Base-by-base conservation (phyloP, 2,113 vertebrate genomes). In the Montifringilla adamsi region DNA sequence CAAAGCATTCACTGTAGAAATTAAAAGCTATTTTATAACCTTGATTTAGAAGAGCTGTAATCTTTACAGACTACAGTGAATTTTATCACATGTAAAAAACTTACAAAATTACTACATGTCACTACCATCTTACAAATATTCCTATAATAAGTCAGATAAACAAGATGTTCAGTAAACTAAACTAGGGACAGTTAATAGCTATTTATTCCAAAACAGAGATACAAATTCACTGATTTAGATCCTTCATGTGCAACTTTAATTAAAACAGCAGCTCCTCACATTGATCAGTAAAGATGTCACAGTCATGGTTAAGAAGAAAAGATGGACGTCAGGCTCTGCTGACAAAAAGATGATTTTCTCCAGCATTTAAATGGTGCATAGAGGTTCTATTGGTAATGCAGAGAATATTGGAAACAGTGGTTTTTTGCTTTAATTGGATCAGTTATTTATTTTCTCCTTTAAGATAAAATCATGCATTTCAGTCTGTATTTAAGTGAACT, bases 11-110 rank as follows among this genome's bases (percentile, higher is more conserved):
- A 66, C 67, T 83, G 70, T 41, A 62, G 66, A 92, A 88, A 86
- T 88, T 55, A 73, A 93, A 94, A 93, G 58, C 75, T 76, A 7
- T 86, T 94, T 91, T 88, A 73, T 66, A 88, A 86, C 63, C 50
- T 76, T 88, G 78, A 85, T 83, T 87, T 79, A 79, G 56, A 69
- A n/a, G 33, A 81, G 60, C 60, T 30, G 39, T 27, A 33, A 66
- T 88, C 79, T 94, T 87, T 62, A 66, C 33, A 78, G 58, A 41
- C 55, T 77, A 28, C 46, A 70, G 46, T 67, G 56, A 82, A 76
- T 30, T 75, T 66, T 46, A 30, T n/a, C 30, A 50, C 26, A 23
- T 21, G 41, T 33, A 18, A 58, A 83, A 62, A 27, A 5, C 43
- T 35, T 47, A 26, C 8, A 49, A 47, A 28, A 35, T 76, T 47